Evolutionary conservation across 2,113 vertebrate genomes (phyloP), one percentile per base, ranked within the genome.

Genomic region (Colistium nudipinnis): DNA sequence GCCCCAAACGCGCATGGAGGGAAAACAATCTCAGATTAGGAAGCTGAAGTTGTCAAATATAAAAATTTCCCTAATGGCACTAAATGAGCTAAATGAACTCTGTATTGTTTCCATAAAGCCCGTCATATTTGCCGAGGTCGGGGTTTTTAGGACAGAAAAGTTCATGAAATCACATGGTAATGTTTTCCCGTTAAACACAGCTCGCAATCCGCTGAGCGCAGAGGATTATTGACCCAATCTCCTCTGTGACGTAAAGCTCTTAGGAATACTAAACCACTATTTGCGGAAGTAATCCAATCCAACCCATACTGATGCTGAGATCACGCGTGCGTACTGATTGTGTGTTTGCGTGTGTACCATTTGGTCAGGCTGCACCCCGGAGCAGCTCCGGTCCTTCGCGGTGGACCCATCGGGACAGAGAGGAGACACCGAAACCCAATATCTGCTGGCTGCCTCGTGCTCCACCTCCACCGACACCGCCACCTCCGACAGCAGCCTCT

Each of bases 401-500:
- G 82, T 90, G 84, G 93, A 92, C 48, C 96, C 97, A 33, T 94
- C 87, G 27, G 98, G 97, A 90, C 98, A 99, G 56, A 97, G 71
- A 67, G 97, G 94, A 66, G 93, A 95, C 39, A 99, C 90, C 55
- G 93, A 94, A 80, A 96, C 94, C 91, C 91, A 84, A 90, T 96
- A 90, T 78, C 94, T 95, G 87, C 92, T 93, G 59, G 93, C 91
- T 25, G 93, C 93, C 31, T 90, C 85, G 91, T 96, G 96, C 90
- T 98, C 94, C 77, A 98, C 90, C 13, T 80, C 86, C 57, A 93
- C 88, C 45, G 95, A 93, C 81, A 99, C 90, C 87, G 94, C 92
- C 66, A 98, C 96, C 89, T 98, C 96, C 25, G 96, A 96, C 74
- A 98, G 84, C 33, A 98, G 90, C 84, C 93, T 97, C 98, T 94